Evolutionary conservation across 2,888 invertebrate genomes (phyloP).

Genomic region (Athalia cordata): DNA sequence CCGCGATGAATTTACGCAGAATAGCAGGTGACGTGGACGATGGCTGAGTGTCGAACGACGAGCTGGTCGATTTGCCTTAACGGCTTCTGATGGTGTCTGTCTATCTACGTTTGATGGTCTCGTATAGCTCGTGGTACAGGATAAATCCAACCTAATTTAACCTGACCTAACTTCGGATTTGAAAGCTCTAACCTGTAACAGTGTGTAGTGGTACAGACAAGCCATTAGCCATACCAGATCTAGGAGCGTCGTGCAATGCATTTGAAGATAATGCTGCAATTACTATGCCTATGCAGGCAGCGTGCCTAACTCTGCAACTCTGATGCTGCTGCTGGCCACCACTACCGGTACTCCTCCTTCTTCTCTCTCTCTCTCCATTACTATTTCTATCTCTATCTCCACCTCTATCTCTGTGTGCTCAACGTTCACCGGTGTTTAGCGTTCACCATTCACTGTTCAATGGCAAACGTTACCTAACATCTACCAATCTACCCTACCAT

Average conservation of each 20-base stretch:
- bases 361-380: no score
- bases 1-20: neutral
- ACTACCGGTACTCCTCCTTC: no score
- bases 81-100: slow-evolving; percentile 14
- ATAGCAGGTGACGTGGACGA: neutral
- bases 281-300: slow-evolving; percentile 41
- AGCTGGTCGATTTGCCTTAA: neutral
- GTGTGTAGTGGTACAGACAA: neutral
- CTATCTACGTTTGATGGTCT: neutral
- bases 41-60: neutral
- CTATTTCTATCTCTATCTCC: neutral
- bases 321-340: no score
- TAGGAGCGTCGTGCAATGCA: slow-evolving; percentile 31
- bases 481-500: no score
- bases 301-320: slow-evolving; percentile 10
- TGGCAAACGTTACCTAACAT: neutral
- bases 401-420: slow-evolving; percentile 3
- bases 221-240: slow-evolving; percentile 31
- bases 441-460: slow-evolving; percentile 25
- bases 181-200: neutral
- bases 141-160: slow-evolving; percentile 12
- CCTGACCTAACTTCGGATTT: slow-evolving; percentile 19
- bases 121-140: neutral
- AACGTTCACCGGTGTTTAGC: slow-evolving; percentile 18
- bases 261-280: slow-evolving; percentile 44